Evolutionary conservation across 2,888 invertebrate species (phyloP), one percentile per base, ranked within the genome.

Genomic region (Drosophila niveifrons): DNA sequence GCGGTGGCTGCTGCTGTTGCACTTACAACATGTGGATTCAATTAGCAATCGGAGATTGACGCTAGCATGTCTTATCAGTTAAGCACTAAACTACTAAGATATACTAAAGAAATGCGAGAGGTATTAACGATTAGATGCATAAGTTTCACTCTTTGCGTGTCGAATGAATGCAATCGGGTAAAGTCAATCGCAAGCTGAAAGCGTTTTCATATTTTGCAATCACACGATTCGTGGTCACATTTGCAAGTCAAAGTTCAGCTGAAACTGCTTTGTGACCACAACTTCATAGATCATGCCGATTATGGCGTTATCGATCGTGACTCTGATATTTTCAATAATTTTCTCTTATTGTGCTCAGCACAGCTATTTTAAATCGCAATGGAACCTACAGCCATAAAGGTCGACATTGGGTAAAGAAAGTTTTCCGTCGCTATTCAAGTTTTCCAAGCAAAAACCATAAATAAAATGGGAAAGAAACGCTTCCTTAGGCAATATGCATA

Each of bases 321-420:
- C 84, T 86, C 72, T 84, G 82, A 85, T 80, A 86, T 85, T 85
- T 72, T 77, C 77, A 67, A 75, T 72, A 85, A 86, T 84, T 86
- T 86, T 82, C 71, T 63, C 50, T 41, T 58, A 82, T 83, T 83
- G 82, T 83, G 62, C 47, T 36, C 29, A 23, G 29, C 13, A 39
- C 18, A 63, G 18, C 55, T 31, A n/a, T n/a, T n/a, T n/a, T n/a
- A 53, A 73, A 61, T 3, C 66, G 64, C 46, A 72, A 74, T 66
- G 72, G 51, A 65, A 39, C 55, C 55, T 46, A 18, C 56, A 10
- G 28, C 15, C 53, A 61, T 48, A 67, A 55, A 66, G 72, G 66
- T 67, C 43, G 78, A 76, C 69, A 44, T 36, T 43, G 67, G 76
- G 62, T 74, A 82, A 79, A 85, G 81, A 85, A 83, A 83, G 85